Conservation (phyloP, 2,888 invertebrate species). For the Stenchaetothrips biformis region DNA sequence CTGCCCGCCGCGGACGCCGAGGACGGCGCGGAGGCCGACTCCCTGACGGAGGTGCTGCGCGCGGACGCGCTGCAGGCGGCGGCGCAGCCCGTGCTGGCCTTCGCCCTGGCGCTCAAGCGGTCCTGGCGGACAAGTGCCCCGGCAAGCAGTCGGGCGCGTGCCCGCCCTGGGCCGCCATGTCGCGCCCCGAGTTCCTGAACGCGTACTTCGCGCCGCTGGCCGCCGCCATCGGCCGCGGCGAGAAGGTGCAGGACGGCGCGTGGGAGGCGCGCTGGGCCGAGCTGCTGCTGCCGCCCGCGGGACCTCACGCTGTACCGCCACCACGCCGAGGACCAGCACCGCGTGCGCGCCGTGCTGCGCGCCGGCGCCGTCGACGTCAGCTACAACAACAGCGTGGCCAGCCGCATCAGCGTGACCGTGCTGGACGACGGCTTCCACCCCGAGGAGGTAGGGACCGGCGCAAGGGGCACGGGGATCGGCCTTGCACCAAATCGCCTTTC, state of each 20-base stretch:
- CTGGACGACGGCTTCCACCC: conserved; percentile 2
- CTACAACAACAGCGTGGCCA: conserved; percentile 14
- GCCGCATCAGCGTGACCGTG: conserved; percentile 9
- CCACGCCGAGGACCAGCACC: neutral
- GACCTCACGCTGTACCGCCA: conserved; percentile 1
- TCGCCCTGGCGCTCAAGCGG: conserved; percentile 40
- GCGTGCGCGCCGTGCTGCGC: neutral
- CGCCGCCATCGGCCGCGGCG: conserved; percentile 2
- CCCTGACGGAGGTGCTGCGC: conserved; percentile 28
- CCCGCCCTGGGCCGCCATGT: conserved; percentile 37
- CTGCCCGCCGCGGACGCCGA: neutral
- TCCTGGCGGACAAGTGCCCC: conserved; percentile 41
- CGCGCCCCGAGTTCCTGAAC: conserved; percentile 38
- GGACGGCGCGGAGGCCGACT: too few species aligned
- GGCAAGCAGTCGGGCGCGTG: conserved; percentile 37
- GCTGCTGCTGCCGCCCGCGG: conserved; percentile 15
- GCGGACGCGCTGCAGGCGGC: conserved; percentile 35
- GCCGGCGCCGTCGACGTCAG: neutral
- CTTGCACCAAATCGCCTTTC: neutral
- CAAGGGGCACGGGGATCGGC: neutral
- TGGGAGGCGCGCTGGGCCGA: neutral
- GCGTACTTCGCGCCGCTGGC: conserved; percentile 37
- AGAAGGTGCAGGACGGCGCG: neutral
- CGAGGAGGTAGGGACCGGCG: neutral
- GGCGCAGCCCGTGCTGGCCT: conserved; percentile 40